Base-by-base conservation (phyloP, 2,888 invertebrate species). In the Chrysina gloriosa region DNA sequence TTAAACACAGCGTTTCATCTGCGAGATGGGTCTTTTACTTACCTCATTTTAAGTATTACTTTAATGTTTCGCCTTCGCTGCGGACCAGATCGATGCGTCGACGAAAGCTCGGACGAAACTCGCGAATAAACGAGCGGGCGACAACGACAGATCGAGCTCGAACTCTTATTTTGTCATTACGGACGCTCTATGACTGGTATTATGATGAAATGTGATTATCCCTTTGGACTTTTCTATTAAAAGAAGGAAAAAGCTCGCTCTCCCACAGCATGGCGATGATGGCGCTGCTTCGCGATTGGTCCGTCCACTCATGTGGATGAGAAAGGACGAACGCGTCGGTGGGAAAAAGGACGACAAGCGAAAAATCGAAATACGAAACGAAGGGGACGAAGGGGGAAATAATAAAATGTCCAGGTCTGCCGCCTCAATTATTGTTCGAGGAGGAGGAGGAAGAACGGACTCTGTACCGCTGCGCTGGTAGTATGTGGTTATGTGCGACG, bases 121-220 rank as follows among this genome's bases (percentile, higher is more conserved):
- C 14, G n/a, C 2, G 21, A 58, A 9, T 52, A 58, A 25, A 63
- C 14, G 29, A 21, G 65, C 78, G 78, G 77, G 34, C 77, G 56
- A 67, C 73, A 80, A 78, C 75, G 76, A 79, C 79, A 81, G 77
- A 79, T 76, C 76, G 75, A 79, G 74, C 74, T 78, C 77, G 80
- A 78, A 80, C 81, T 80, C 82, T 83, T 81, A 83, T 83, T 83
- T 83, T 80, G 82, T 83, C 82, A 83, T 83, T 83, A 83, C 82
- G 77, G 78, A 73, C 67, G 27, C 79, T 81, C 80, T 80, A 82
- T 81, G 78, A 81, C 80, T 80, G 79, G 78, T 80, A 83, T 83
- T 82, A 82, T 81, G 58, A 77, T 77, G 78, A 74, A 75, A 77
- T 74, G 77, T 79, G 75, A 77, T 76, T 75, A 76, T 74, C 67